Evolutionary conservation across 2,888 invertebrate species (phyloP).

Genomic region (Clanis bilineata): DNA sequence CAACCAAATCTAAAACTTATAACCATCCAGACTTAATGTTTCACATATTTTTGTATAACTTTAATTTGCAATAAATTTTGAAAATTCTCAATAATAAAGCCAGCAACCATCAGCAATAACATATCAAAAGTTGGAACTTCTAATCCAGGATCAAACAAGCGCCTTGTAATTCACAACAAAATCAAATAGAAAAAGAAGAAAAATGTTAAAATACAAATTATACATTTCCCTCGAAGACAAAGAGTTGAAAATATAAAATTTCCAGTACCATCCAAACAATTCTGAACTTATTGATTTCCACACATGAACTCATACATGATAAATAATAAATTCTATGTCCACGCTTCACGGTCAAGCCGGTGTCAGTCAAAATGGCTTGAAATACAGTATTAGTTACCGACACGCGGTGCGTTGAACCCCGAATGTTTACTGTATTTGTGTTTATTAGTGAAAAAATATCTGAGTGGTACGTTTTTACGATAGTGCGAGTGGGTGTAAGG

Average conservation of each 20-base stretch:
- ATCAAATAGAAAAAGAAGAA: not conserved
- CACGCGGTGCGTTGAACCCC: not conserved
- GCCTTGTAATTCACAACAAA: not conserved
- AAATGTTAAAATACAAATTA: too few species aligned
- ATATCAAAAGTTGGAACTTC: too few species aligned
- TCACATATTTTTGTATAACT: too few species aligned
- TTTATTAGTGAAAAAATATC: not conserved
- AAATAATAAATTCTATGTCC: not conserved
- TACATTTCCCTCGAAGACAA: too few species aligned
- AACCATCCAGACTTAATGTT: too few species aligned
- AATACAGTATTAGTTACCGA: not conserved
- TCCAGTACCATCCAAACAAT: not conserved
- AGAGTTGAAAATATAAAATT: not conserved
- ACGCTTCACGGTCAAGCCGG: not conserved
- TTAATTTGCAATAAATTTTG: too few species aligned
- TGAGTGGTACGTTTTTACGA: conserved; percentile 13
- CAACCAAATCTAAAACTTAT: too few species aligned
- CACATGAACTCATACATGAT: not conserved
- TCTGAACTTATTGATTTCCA: not conserved
- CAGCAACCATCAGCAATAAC: too few species aligned
- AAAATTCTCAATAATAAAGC: too few species aligned
- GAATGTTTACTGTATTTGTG: not conserved
- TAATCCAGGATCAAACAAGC: too few species aligned
- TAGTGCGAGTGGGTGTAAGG: not conserved
- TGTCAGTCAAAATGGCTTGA: not conserved